phyloP scores from a whole-genome alignment of 2,888 invertebrate genomes.

The Cloeon dipterum region DNA sequence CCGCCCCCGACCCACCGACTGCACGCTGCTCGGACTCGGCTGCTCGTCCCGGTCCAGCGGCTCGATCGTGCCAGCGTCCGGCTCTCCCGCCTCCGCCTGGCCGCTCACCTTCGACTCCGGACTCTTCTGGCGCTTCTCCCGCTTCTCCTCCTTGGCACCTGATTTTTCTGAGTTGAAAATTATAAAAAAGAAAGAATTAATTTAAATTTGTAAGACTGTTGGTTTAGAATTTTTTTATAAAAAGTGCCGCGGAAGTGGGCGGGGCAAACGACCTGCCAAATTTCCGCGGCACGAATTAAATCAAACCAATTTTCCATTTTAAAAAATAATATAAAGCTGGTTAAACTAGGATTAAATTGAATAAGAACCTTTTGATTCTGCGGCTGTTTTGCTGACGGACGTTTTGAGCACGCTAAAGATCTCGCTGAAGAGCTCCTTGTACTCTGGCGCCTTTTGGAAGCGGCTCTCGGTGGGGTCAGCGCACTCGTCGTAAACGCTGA shows the following conservation, averaged over 20 bases:
- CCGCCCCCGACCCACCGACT: neutral
- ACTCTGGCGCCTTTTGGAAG: conserved; percentile 62
- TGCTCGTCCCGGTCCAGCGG: neutral
- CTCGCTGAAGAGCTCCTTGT: conserved; percentile 44
- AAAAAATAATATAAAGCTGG: too few relatives aligned
- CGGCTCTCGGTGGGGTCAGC: conserved; percentile 57
- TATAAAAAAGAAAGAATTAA: too few relatives aligned
- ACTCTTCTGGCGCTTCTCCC: too few relatives aligned
- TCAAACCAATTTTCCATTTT: too few relatives aligned
- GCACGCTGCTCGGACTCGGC: neutral
- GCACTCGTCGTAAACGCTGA: conserved; percentile 60
- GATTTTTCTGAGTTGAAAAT: too few relatives aligned
- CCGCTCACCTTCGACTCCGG: neutral
- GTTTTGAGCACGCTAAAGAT: conserved; percentile 64
- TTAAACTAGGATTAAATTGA: too few relatives aligned
- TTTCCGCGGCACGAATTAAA: too few relatives aligned
- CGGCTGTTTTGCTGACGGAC: conserved; percentile 23
- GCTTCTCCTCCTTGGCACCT: too few relatives aligned
- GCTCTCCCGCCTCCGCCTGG: neutral
- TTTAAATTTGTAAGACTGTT: too few relatives aligned
- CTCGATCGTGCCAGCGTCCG: neutral
- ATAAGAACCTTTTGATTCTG: conserved; percentile 60
- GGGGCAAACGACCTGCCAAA: too few relatives aligned
- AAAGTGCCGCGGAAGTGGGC: too few relatives aligned
- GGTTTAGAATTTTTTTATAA: too few relatives aligned